phyloP scores from a whole-genome alignment of 2,113 vertebrate species.

The Falcunculus frontatus region DNA sequence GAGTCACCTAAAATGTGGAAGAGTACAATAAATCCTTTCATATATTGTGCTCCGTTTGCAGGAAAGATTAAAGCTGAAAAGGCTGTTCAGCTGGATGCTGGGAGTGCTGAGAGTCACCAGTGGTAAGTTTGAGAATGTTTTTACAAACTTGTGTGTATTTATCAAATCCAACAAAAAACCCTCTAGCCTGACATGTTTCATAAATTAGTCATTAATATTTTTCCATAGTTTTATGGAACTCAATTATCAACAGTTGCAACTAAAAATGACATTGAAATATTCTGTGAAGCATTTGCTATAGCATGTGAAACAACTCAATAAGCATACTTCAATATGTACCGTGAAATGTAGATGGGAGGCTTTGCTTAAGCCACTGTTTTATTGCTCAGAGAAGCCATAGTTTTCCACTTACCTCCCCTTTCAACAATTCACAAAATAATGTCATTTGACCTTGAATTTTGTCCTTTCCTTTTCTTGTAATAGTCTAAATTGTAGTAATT shows the following conservation, averaged over 20 bases:
- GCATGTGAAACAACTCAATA: not conserved
- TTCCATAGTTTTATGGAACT: not conserved
- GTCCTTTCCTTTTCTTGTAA: not conserved
- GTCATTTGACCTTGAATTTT: not conserved
- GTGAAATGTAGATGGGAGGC: not conserved
- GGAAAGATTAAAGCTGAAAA: constrained; percentile 85
- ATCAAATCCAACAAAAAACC: not conserved
- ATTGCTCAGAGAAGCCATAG: not conserved
- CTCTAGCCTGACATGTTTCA: not conserved
- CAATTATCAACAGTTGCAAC: not conserved
- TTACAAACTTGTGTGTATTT: not conserved
- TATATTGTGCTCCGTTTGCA: constrained; percentile 56
- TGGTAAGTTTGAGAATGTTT: constrained; percentile 80
- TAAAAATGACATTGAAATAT: not conserved
- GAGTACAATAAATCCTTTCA: not conserved
- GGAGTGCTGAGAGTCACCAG: constrained; percentile 87
- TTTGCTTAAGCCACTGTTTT: not conserved
- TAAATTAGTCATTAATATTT: not conserved
- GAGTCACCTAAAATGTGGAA: not conserved
- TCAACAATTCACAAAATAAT: not conserved
- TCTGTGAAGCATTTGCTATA: not conserved
- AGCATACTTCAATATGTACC: not conserved
- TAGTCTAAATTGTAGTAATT: not conserved
- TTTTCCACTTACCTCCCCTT: not conserved
- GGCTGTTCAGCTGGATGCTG: constrained; percentile 80